Conservation (phyloP, 2,797 vertebrate genomes). For the Coregonus sp. region DNA sequence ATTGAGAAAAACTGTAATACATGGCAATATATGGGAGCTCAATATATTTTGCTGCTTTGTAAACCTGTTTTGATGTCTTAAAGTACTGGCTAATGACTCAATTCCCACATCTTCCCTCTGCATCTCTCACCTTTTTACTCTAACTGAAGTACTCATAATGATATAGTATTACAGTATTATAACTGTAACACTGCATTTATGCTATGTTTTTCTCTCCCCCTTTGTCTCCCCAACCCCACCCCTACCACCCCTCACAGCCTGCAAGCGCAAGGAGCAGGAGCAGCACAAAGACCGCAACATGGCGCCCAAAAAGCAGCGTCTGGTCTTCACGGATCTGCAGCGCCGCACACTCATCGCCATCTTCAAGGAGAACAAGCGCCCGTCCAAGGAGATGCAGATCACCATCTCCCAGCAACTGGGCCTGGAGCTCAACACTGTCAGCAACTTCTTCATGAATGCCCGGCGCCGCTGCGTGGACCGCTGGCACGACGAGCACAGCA, state of each 20-base stretch:
- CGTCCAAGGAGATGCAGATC: constrained; percentile 98
- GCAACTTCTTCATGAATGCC: constrained; percentile 99
- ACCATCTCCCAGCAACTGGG: constrained; percentile 99
- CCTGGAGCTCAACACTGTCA: constrained; percentile 96
- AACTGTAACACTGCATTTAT: constrained; percentile 59
- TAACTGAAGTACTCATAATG: constrained; percentile 43
- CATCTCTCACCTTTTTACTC: constrained; percentile 28
- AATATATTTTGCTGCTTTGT: constrained; percentile 56
- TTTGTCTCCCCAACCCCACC: constrained; percentile 39
- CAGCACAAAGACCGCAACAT: constrained; percentile 94
- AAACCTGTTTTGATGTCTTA: constrained; percentile 51
- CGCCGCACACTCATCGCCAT: constrained; percentile 97
- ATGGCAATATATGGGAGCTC: constrained; percentile 67
- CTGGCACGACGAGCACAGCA: constrained; percentile 91
- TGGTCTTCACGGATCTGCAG: constrained; percentile 99
- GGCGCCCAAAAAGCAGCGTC: constrained; percentile 93
- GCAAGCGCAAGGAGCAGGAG: constrained; percentile 98
- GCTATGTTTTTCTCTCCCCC: constrained; percentile 57
- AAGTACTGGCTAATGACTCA: constrained; percentile 46
- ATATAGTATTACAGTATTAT: background rate
- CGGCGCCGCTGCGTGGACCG: constrained; percentile 94
- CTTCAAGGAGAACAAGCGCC: constrained; percentile 99
- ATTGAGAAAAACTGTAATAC: constrained; percentile 50
- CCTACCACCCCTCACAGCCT: constrained; percentile 79
- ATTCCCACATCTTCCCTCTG: constrained; percentile 44